Conservation (phyloP, 2,888 invertebrate species). For the Punctoribates punctum region DNA sequence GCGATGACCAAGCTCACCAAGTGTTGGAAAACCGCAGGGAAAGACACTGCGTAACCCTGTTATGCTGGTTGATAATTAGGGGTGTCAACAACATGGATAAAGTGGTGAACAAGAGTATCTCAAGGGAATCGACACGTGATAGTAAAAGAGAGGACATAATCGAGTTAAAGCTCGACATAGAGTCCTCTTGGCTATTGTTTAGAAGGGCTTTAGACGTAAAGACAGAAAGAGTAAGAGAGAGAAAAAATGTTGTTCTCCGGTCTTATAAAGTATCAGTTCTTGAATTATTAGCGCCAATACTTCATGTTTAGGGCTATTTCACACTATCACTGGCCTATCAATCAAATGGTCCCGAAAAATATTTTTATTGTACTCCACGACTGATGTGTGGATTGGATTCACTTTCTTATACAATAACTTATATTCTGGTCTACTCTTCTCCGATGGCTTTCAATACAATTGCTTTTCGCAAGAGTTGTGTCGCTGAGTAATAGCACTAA, state of each 20-base stretch:
- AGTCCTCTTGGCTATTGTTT: too few relatives aligned
- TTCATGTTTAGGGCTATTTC: slow-evolving; percentile 33
- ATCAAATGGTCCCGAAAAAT: not conserved
- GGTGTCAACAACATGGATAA: not conserved
- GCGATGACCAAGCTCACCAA: too few relatives aligned
- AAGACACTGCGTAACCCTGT: too few relatives aligned
- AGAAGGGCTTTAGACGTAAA: too few relatives aligned
- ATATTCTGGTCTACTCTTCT: not conserved
- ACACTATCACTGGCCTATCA: slow-evolving; percentile 16
- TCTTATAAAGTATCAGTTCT: slow-evolving; percentile 5
- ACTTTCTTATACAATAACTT: too few relatives aligned
- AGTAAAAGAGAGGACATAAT: not conserved
- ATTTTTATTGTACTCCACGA: too few relatives aligned
- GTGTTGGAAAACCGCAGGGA: too few relatives aligned
- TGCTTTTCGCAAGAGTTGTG: not conserved
- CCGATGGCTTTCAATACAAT: not conserved
- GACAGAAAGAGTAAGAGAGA: not conserved
- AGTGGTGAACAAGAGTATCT: not conserved
- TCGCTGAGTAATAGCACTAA: not conserved
- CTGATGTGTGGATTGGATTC: too few relatives aligned
- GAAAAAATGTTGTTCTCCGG: not conserved
- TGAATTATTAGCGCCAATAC: slow-evolving; percentile 36
- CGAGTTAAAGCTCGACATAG: too few relatives aligned
- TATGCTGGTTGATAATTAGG: too few relatives aligned
- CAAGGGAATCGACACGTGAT: not conserved